Evolutionary conservation across 2,797 vertebrate species (phyloP), one percentile per base, ranked within the genome.

Genomic region (Aphelocoma californica): DNA sequence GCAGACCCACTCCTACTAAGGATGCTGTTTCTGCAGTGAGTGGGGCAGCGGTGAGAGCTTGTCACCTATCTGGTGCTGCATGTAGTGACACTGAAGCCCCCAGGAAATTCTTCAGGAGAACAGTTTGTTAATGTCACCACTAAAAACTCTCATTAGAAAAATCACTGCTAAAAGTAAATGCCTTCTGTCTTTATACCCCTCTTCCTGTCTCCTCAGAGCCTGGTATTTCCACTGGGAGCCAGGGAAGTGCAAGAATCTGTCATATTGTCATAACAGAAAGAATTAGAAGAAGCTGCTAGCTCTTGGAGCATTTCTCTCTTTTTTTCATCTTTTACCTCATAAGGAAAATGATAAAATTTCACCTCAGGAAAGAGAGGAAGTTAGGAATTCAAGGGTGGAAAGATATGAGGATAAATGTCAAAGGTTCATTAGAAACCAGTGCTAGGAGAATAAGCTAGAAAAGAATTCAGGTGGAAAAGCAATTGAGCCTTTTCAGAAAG

Each of bases 221-320:
- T 83, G n/a, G 23, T 92, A 90, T 95, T 97, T 95, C 96, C 92
- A 90, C 72, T 81, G 96, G 94, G 94, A 96, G 70, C 53, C 51
- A 69, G 67, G 73, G 88, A 94, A 96, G 65, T 50, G 28, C 23
- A 58, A 53, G 88, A 94, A 97, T 97, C 96, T 95, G 96, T 96
- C 95, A 85, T 96, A 95, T 96, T 98, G 97, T 96, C 94, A 97
- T 97, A 98, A 97, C 29, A 96, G 84, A 95, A 96, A 92, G 89
- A 97, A 97, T 97, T 93, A 95, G 96, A 96, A 96, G 93, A 78
- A 25, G 47, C 88, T 80, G 34, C 89, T 96, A 95, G 85, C 77
- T 95, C 88, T 12, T 81, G 88, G 70, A 90, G 31, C 34, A 44
- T 85, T 73, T 47, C 61, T 8, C 18, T 57, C 36, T 73, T 69